Percentiles rank a stretch among this genome's conserved stretches.
Evolutionary conservation across 2,888 invertebrate species (phyloP).

Genomic region (Caradrina kadenii): DNA sequence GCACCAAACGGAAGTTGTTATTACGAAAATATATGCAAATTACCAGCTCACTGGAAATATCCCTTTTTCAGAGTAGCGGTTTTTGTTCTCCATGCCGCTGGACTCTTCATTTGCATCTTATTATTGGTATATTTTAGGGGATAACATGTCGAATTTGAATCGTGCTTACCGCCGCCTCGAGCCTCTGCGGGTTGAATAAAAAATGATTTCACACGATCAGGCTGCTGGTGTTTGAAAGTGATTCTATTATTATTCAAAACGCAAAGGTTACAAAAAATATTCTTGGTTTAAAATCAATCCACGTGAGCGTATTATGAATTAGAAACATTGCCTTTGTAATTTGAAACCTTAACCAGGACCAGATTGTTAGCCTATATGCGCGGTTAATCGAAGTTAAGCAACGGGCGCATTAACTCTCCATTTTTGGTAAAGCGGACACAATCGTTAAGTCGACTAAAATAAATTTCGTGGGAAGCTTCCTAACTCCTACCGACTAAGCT

Average conservation of each 20-base stretch:
- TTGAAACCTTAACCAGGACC: slow-evolving; percentile 69
- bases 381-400: slow-evolving; percentile 81
- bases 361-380: slow-evolving; percentile 74
- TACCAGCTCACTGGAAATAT: slow-evolving; percentile 81
- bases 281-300: slow-evolving; percentile 68
- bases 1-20: slow-evolving; percentile 85
- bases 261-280: slow-evolving; percentile 66
- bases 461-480: slow-evolving; percentile 86
- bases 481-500: slow-evolving; percentile 73
- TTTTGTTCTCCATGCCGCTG: slow-evolving; percentile 80
- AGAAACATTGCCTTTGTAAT: slow-evolving; percentile 66
- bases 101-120: slow-evolving; percentile 87
- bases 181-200: slow-evolving; percentile 78
- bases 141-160: slow-evolving; percentile 87
- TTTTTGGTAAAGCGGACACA: slow-evolving; percentile 82
- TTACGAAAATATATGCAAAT: slow-evolving; percentile 89
- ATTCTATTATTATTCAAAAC: slow-evolving; percentile 74
- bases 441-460: slow-evolving; percentile 87
- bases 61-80: slow-evolving; percentile 76
- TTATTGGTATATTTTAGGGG: slow-evolving; percentile 84
- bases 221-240: slow-evolving; percentile 57
- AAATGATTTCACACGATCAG: slow-evolving; percentile 81
- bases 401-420: slow-evolving; percentile 80
- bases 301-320: slow-evolving; percentile 39
- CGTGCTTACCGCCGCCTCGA: slow-evolving; percentile 76